Conservation (phyloP, 2,797 vertebrate genomes). For the Leontopithecus rosalia region DNA sequence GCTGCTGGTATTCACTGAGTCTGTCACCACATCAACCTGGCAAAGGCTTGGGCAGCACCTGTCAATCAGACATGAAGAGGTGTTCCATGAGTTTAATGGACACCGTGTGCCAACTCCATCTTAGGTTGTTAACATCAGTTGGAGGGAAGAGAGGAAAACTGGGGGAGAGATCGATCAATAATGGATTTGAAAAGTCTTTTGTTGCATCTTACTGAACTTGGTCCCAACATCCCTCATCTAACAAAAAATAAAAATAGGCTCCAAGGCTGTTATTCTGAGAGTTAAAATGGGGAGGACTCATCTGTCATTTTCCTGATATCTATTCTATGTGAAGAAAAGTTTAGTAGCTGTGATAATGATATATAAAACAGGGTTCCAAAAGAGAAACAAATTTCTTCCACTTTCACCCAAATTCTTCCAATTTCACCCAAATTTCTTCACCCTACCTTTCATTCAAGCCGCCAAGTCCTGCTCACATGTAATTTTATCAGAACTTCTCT, state of each 20-base stretch:
- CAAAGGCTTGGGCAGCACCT: background rate
- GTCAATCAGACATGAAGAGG: accelerated
- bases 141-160: background rate
- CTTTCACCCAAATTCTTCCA: no score
- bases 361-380: background rate
- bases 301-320: background rate
- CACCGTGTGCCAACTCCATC: accelerated
- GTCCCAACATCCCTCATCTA: background rate
- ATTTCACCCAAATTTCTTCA: no score
- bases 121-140: accelerated
- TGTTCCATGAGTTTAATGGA: background rate
- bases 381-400: background rate
- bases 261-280: background rate
- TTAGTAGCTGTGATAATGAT: background rate
- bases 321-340: background rate
- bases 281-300: background rate
- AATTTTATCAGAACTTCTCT: background rate
- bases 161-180: accelerated
- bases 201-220: background rate
- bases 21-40: background rate
- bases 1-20: accelerated
- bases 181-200: background rate
- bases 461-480: background rate
- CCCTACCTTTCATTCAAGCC: background rate
- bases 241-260: background rate